Percentiles rank a stretch among this genome's conserved stretches.
These are phyloP conservation scores for Petaurus breviceps DNA, from an alignment of 2,113 vertebrate genomes.

Conservation along the genomic window DNA sequence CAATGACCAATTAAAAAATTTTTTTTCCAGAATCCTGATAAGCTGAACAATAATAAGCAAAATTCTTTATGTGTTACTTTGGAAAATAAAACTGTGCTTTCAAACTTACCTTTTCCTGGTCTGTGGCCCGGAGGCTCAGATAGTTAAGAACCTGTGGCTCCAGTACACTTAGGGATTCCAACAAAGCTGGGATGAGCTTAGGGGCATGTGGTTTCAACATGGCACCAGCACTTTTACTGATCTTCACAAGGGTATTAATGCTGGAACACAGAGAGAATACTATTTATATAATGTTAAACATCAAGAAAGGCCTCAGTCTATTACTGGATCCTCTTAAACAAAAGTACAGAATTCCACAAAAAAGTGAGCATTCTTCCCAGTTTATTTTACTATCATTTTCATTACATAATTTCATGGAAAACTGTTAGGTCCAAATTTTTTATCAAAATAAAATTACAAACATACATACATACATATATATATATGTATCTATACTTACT, in stretches of 20 bases:
- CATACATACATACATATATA: background rate
- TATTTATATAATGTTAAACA: background rate
- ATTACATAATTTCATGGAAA: background rate
- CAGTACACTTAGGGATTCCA: constrained; percentile 95
- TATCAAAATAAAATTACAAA: background rate
- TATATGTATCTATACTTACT: background rate
- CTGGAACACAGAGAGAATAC: constrained; percentile 79
- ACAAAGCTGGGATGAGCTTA: constrained; percentile 93
- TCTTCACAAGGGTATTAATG: constrained; percentile 98
- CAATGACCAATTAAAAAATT: background rate
- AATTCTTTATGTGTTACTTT: background rate
- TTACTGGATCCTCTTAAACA: background rate
- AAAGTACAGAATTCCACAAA: background rate
- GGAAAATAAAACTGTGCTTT: background rate
- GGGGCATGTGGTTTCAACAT: constrained; percentile 95
- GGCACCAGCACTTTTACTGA: constrained; percentile 96
- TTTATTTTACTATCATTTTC: background rate
- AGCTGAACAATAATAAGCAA: background rate
- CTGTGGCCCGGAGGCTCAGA: constrained; percentile 95
- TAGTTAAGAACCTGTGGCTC: constrained; percentile 99
- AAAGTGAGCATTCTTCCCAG: background rate
- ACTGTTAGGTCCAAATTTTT: background rate
- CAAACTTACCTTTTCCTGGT: constrained; percentile 95
- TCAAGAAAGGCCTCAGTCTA: background rate
- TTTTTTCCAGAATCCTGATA: too few relatives aligned